These are phyloP conservation scores for Teleopsis dalmanni DNA, from an alignment of 1,140 invertebrate genomes.

Conservation along the genomic window DNA sequence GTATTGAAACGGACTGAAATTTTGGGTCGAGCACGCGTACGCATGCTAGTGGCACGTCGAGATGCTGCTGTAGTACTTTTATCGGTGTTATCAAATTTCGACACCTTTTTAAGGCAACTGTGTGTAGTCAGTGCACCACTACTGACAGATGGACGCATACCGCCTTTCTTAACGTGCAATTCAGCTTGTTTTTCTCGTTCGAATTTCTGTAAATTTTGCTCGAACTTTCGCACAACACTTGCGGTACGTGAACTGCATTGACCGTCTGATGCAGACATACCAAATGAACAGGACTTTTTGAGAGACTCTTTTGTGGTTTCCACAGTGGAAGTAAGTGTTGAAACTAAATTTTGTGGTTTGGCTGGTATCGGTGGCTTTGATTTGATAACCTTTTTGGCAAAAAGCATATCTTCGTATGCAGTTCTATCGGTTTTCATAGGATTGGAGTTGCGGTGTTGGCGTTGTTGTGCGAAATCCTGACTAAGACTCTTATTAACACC, in stretches of 20 bases:
- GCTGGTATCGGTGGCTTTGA: conserved; percentile 34
- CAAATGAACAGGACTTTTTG: conserved; percentile 27
- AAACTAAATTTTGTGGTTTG: conserved; percentile 35
- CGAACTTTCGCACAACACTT: conserved; percentile 42
- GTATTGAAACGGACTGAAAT: conserved; percentile 48
- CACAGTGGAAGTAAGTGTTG: conserved; percentile 23
- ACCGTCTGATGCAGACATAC: conserved; percentile 28
- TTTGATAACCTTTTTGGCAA: conserved; percentile 27
- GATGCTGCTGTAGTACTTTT: conserved; percentile 26
- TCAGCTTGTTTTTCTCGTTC: conserved; percentile 34
- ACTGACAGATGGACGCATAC: conserved; percentile 32
- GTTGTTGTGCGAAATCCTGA: conserved; percentile 39
- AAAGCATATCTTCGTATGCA: conserved; percentile 16
- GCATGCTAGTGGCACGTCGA: conserved; percentile 40
- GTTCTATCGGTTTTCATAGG: conserved; percentile 21
- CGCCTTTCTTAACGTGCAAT: conserved; percentile 30
- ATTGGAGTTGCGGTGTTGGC: conserved; percentile 35
- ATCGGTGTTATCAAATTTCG: conserved; percentile 33
- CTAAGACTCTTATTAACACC: conserved; percentile 40
- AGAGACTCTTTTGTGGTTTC: conserved; percentile 14
- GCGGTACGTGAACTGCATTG: conserved; percentile 27
- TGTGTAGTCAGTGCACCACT: conserved; percentile 32
- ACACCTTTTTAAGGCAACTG: conserved; percentile 38
- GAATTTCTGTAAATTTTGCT: conserved; percentile 50
- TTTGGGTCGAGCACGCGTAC: conserved; percentile 30